Base-by-base conservation (phyloP, 2,797 vertebrate species). In the Oryzias dopingdopingensis region DNA sequence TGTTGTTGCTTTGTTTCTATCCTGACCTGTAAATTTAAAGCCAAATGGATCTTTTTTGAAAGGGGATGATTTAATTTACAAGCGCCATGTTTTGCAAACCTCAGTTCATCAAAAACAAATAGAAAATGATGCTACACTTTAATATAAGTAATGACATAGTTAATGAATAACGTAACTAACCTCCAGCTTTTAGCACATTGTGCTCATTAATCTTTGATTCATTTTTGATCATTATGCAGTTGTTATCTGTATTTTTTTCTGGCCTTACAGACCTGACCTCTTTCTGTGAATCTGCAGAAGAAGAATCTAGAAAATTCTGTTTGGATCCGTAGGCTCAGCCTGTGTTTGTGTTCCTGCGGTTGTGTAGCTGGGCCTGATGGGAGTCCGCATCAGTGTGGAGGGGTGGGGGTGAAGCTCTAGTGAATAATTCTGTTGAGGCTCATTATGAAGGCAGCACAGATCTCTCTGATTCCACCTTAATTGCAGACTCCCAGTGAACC, bases 351-450 rank as follows among this genome's bases (percentile, higher is more conserved):
- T 41, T 67, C 54, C 54, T 80, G 76, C 75, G 72, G 76, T 76
- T 72, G 70, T 70, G 70, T 77, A 78, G 78, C 81, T 70, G 62
- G 74, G 82, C 83, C 85, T 88, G 76, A 86, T 88, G 88, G 87
- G 90, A 89, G 88, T 81, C 76, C 69, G 73, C 81, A 82, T 92
- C 90, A 87, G 32, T 37, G 32, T 37, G 32, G 7, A 32, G 7
- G 29, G 8, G 32, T 65, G 82, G 83, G 90, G 90, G 92, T 91
- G 88, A 84, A 85, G 86, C 89, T 89, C 89, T 91, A 84, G 86
- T 93, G 92, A 93, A 92, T 93, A 92, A 92, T 93, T 92, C 91
- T 92, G 90, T 91, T 83, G 86, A 91, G 89, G 86, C 91, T 93
- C 91, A 92, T 93, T 93, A 93, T 92, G 89, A 91, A 91, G 89